These are phyloP conservation scores for Thyatira batis DNA, from an alignment of 2,888 invertebrate genomes.

Conservation along the genomic window DNA sequence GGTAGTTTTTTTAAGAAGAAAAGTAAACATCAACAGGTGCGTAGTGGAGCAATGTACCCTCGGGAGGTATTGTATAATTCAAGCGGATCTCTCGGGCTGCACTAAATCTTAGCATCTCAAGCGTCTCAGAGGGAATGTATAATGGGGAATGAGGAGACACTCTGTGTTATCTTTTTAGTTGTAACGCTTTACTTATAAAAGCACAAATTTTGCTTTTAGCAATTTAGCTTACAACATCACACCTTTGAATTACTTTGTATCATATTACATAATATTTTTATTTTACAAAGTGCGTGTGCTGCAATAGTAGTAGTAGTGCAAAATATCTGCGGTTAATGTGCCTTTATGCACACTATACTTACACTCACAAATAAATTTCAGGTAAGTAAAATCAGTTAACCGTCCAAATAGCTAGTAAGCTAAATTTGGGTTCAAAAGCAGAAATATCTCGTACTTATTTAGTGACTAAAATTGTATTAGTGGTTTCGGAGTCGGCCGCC, in stretches of 20 bases:
- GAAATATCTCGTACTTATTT: background rate
- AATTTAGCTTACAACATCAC: no score
- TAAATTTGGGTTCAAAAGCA: background rate
- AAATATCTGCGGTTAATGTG: no score
- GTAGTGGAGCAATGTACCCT: conserved; percentile 37
- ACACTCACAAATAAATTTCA: no score
- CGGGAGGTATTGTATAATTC: conserved; percentile 47
- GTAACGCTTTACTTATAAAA: conserved; percentile 11
- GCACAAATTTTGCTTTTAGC: no score
- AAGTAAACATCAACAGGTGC: conserved; percentile 36
- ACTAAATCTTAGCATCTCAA: conserved; percentile 42
- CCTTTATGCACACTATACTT: background rate
- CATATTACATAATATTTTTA: no score
- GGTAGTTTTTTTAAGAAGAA: conserved; percentile 22
- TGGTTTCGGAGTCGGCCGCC: conserved; percentile 52
- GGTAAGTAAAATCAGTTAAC: background rate
- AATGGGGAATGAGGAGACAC: conserved; percentile 40
- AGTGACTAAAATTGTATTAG: conserved; percentile 1
- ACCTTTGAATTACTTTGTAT: no score
- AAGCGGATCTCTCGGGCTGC: conserved; percentile 43
- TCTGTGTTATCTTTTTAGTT: conserved; percentile 28
- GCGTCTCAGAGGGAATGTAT: conserved; percentile 44
- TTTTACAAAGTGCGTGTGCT: no score
- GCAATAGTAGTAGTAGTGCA: no score
- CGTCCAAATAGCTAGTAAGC: background rate